These are phyloP conservation scores for Rattus rattus DNA, from an alignment of 2,113 vertebrate genomes.

Conservation along the genomic window DNA sequence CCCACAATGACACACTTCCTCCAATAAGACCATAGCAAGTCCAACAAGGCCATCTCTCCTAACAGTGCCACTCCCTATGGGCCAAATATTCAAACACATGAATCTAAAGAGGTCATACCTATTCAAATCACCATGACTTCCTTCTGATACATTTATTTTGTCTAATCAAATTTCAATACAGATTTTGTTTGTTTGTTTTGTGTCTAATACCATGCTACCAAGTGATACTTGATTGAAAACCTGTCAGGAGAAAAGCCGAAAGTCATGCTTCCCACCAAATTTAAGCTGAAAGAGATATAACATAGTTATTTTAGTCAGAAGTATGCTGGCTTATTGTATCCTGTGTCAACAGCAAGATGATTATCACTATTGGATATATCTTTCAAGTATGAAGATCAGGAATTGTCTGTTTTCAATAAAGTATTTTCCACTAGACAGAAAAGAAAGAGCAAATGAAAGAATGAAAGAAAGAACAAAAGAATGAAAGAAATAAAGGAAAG, in stretches of 20 bases:
- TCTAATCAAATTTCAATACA: not conserved
- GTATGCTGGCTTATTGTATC: not conserved
- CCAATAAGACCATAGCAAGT: not conserved
- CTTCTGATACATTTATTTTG: constrained; percentile 1
- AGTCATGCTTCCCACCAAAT: not conserved
- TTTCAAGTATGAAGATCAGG: not conserved
- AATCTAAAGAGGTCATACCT: not conserved
- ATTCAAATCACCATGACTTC: not conserved
- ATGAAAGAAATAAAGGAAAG: not conserved
- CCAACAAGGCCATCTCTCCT: not conserved
- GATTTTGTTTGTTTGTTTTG: not conserved
- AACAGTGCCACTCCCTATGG: not conserved
- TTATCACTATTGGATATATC: not conserved
- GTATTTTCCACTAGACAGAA: not conserved
- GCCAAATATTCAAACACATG: not conserved
- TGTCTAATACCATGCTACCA: not conserved
- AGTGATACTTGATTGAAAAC: not conserved
- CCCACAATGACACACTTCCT: not conserved
- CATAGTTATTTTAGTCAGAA: not conserved
- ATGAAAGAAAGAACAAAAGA: not conserved
- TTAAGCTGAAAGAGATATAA: not conserved
- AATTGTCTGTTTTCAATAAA: constrained; percentile 14
- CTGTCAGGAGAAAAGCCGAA: not conserved
- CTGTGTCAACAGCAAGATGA: not conserved
- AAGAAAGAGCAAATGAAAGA: not conserved